Base-by-base conservation (phyloP, 2,113 vertebrate genomes). In the Colinus virginianus region DNA sequence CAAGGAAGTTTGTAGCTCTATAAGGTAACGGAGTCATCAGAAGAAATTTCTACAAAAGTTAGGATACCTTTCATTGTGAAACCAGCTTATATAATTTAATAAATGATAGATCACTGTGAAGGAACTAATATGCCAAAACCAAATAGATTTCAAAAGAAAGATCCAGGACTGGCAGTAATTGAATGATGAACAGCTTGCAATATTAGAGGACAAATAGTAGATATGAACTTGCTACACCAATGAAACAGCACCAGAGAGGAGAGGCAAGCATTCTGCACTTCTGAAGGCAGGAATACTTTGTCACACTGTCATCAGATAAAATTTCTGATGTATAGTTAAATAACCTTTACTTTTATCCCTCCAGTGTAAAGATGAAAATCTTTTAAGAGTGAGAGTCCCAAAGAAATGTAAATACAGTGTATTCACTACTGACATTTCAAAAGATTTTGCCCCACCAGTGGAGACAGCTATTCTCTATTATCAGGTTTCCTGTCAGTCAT, bases 361-460 rank as follows among this genome's bases (percentile, higher is more conserved):
- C 92, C 80, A 87, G 88, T 87, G 93, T 95, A 93, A 94, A 97
- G 95, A 96, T 96, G 80, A 97, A 97, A 97, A 97, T 96, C 96
- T 96, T 96, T 96, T 95, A 92, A 96, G 97, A 97, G 80, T 25
- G 0, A 34, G 59, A 92, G 83, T 96, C 94, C 95, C 94, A 97
- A 96, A 97, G 97, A 97, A 98, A 98, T 97, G 96, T 97, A 98
- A 98, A 98, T 97, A 95, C 14, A 90, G 75, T 78, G 95, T 88
- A 96, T 97, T 97, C 94, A 94, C 88, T 55, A n/a, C 78, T 97
- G 98, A 96, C 95, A 97, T 98, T 98, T 98, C 95, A 96, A 97
- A 98, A 96, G 97, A 95, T 85, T 91, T 80, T 90, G 72, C 70
- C 96, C 97, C 94, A 97, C 92, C 87, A 94, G 96, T 87, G 70